Percentiles rank a stretch among this genome's conserved stretches.
phyloP scores from a whole-genome alignment of 2,797 vertebrate genomes.

The Ptychobarbus kaznakovi region DNA sequence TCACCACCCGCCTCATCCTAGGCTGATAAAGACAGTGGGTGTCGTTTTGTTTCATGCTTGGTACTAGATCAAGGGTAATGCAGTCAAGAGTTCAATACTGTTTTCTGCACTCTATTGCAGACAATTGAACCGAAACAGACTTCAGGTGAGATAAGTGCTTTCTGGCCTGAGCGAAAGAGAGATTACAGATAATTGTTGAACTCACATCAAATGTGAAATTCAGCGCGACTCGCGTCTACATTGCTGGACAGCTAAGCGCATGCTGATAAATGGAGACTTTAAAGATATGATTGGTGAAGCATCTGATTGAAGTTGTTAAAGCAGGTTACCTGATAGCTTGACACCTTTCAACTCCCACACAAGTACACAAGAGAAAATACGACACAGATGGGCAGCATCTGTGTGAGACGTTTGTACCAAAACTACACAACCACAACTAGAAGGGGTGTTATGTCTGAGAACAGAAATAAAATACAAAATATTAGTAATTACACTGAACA shows the following conservation, averaged over 20 bases:
- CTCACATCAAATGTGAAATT: conserved; percentile 36
- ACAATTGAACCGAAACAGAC: conserved; percentile 38
- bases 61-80: conserved; percentile 36
- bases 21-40: conserved; percentile 32
- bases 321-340: conserved; percentile 8
- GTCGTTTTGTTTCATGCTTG: conserved; percentile 36
- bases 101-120: conserved; percentile 35
- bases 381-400: neutral
- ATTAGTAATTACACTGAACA: neutral
- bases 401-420: neutral
- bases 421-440: neutral
- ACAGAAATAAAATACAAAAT: neutral
- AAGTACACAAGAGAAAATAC: neutral
- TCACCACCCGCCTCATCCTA: conserved; percentile 3
- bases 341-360: conserved; percentile 34
- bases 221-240: neutral
- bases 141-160: conserved; percentile 45
- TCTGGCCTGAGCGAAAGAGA: conserved; percentile 23
- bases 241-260: neutral
- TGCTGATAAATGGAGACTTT: conserved; percentile 1
- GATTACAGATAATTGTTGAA: conserved; percentile 40
- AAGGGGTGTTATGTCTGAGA: neutral
- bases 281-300: neutral
- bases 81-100: conserved; percentile 46
- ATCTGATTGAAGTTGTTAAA: conserved; percentile 10